Evolutionary conservation across 2,888 invertebrate genomes (phyloP).

Genomic region (Idaea aversata): DNA sequence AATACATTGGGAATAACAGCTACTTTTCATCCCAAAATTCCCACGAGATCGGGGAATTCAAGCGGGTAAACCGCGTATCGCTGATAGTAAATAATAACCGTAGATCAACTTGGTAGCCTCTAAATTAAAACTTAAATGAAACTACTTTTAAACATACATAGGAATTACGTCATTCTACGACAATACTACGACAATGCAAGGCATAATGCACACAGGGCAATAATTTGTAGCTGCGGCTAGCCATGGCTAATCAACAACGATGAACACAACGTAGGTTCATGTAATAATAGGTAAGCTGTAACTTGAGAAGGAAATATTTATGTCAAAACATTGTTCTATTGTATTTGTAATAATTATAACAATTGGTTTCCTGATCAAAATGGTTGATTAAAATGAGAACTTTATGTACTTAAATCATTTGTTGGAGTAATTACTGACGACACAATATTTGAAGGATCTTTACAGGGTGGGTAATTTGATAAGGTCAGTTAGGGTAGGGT

Average conservation of each 20-base stretch:
- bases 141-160: too few relatives aligned
- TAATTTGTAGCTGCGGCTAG: conserved; percentile 23
- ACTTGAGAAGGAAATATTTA: background rate
- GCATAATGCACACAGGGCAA: conserved; percentile 17
- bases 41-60: too few relatives aligned
- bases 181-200: conserved; percentile 8
- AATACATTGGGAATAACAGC: too few relatives aligned
- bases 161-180: conserved; percentile 6
- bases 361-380: background rate
- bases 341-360: background rate
- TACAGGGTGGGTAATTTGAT: too few relatives aligned
- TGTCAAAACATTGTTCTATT: background rate
- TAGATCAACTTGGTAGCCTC: too few relatives aligned
- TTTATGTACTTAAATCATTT: background rate
- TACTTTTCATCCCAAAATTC: too few relatives aligned
- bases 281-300: background rate
- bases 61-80: too few relatives aligned
- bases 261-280: background rate
- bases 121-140: too few relatives aligned
- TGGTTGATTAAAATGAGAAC: background rate
- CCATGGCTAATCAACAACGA: conserved; percentile 18
- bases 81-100: too few relatives aligned
- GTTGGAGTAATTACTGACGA: too few relatives aligned
- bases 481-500: too few relatives aligned
- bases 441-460: too few relatives aligned